Conservation (phyloP, 2,888 invertebrate species). For the Trissolcus japonicus region DNA sequence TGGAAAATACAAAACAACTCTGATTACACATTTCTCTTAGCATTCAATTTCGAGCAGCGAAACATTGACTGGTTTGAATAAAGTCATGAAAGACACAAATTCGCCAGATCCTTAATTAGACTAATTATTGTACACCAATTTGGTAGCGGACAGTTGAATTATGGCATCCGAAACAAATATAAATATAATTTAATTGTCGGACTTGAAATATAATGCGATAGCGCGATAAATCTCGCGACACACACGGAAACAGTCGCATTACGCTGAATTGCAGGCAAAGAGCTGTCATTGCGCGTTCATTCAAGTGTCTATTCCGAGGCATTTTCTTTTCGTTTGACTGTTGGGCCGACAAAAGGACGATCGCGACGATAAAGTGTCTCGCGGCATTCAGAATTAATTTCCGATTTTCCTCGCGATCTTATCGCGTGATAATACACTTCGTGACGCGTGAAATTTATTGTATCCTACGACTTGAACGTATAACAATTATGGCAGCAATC, state of each 20-base stretch:
- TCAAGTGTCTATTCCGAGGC: conserved; percentile 53
- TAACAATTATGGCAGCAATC: conserved; percentile 45
- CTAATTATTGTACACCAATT: no score
- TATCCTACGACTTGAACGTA: conserved; percentile 18
- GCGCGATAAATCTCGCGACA: conserved; percentile 46
- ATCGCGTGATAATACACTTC: conserved; percentile 46
- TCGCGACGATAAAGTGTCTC: conserved; percentile 48
- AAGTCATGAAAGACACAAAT: not conserved
- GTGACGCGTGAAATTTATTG: conserved; percentile 50
- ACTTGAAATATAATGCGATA: conserved; percentile 33
- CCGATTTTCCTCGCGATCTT: conserved; percentile 52
- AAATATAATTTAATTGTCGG: conserved; percentile 54
- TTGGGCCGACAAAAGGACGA: conserved; percentile 50
- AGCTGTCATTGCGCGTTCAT: conserved; percentile 53
- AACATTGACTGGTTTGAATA: no score
- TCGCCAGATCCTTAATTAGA: not conserved
- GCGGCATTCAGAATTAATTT: conserved; percentile 55
- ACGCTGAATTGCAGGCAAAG: conserved; percentile 53
- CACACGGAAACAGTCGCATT: conserved; percentile 40
- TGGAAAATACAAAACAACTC: not conserved
- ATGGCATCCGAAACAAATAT: conserved; percentile 15
- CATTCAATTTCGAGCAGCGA: no score
- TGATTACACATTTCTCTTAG: no score
- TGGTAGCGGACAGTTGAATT: not conserved
- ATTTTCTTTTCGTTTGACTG: conserved; percentile 34